These are phyloP conservation scores for Acanthiza pusilla DNA, from an alignment of 2,797 vertebrate genomes.

Conservation along the genomic window DNA sequence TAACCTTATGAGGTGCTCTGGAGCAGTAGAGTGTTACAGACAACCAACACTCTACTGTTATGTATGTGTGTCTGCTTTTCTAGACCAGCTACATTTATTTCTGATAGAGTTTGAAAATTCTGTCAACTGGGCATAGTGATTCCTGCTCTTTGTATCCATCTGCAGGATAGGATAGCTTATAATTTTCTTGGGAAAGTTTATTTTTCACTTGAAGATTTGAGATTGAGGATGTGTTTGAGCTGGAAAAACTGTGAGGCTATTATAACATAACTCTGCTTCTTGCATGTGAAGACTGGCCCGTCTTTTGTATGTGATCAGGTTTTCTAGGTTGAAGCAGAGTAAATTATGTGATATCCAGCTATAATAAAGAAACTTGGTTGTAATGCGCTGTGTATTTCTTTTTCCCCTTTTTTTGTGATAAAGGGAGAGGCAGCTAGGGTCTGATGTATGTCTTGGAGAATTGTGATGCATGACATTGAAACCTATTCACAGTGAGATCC, in stretches of 20 bases:
- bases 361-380: not conserved
- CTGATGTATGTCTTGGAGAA: not conserved
- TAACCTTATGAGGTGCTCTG: not conserved
- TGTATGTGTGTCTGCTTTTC: not conserved
- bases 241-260: not conserved
- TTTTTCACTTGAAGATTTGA: not conserved
- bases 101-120: not conserved
- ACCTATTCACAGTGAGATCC: not conserved
- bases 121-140: not conserved
- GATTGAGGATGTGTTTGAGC: not conserved
- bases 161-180: not conserved
- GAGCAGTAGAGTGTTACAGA: not conserved
- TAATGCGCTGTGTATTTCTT: not conserved
- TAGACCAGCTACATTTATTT: not conserved
- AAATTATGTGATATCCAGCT: not conserved
- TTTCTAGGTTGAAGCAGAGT: not conserved
- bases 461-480: not conserved
- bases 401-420: not conserved
- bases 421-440: not conserved
- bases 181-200: not conserved
- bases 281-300: not conserved
- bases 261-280: not conserved
- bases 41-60: not conserved
- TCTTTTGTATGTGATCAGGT: not conserved
- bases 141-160: not conserved